Base-by-base conservation (phyloP, 2,888 invertebrate species). In the Polymixis flavicincta region DNA sequence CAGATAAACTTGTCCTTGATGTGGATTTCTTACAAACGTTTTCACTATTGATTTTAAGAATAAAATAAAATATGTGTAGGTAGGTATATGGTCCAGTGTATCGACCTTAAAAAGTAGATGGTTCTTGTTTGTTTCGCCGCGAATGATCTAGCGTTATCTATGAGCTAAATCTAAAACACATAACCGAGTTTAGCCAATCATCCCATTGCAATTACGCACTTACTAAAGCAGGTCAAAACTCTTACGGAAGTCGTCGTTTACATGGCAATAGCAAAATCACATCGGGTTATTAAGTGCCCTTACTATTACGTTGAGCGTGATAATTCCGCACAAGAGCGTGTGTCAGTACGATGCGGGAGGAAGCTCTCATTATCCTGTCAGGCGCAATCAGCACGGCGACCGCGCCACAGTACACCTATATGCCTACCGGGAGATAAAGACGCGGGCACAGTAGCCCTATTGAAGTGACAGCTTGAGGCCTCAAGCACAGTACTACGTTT, bases 301-400 rank as follows among this genome's bases (percentile, higher is more conserved):
- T 95, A 92, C 85, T 74, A 66, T 77, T 77, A 76, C 70, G 76
- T 54, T 69, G 76, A 80, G 88, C 79, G 85, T 87, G 92, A 90
- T 93, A 92, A 94, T 93, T 94, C 92, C 89, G 91, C 91, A 89
- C 92, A 88, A 90, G 92, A 92, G 90, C 90, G 92, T 93, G 91
- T 93, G 93, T 89, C 89, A 89, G 90, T 81, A 88, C 90, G 92
- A 94, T 94, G 93, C 95, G 96, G 95, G 96, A 96, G 96, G 96
- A 96, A 95, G 94, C 91, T 88, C 92, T 92, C 93, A 95, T 96
- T 96, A 96, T 96, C 94, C 92, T 96, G 96, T 96, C 96, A 95
- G 92, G 92, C 92, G 89, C 96, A 96, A 96, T 96, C 96, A 96
- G 94, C 89, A 52, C 82, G 87, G 88, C 90, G 90, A 86, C 88